Evolutionary conservation across 2,113 vertebrate genomes (phyloP).

Genomic region (Oryzias curvinotus): DNA sequence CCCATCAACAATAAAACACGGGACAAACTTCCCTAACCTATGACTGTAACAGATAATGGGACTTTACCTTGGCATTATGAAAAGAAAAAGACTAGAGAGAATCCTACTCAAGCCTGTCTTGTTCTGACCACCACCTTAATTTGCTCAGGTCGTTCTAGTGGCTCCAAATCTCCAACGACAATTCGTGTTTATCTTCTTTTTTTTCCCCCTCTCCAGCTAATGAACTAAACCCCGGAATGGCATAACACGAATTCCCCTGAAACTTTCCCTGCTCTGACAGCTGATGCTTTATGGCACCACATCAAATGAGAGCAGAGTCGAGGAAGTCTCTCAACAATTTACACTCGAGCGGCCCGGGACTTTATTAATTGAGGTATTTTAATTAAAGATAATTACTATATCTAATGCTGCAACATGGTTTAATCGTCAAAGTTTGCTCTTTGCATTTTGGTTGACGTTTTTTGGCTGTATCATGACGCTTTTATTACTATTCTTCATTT

Average conservation of each 20-base stretch:
- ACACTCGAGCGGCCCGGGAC: slow-evolving; percentile 52
- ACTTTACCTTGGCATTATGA: no score
- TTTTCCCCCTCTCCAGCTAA: slow-evolving; percentile 54
- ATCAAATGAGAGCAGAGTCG: slow-evolving; percentile 61
- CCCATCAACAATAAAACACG: no score
- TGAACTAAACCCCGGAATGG: slow-evolving; percentile 63
- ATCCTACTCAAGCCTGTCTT: background rate
- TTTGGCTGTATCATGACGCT: slow-evolving; percentile 20
- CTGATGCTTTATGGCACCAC: slow-evolving; percentile 62
- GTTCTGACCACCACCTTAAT: slow-evolving; percentile 19
- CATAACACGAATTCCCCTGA: slow-evolving; percentile 51
- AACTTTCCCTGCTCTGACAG: slow-evolving; percentile 44
- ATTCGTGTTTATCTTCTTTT: slow-evolving; percentile 64
- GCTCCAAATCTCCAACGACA: slow-evolving; percentile 49
- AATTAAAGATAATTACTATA: slow-evolving; percentile 60
- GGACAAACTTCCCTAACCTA: no score
- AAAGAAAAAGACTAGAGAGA: background rate
- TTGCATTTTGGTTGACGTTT: slow-evolving; percentile 20
- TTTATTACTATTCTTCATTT: slow-evolving; percentile 16
- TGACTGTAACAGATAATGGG: no score
- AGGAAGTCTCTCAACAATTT: slow-evolving; percentile 60
- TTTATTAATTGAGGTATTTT: slow-evolving; percentile 62
- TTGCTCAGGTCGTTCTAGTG: slow-evolving; percentile 40
- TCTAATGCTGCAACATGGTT: slow-evolving; percentile 15
- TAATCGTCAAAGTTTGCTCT: slow-evolving; percentile 5